Conservation (phyloP, 1,140 invertebrate species). For the Limonius californicus region DNA sequence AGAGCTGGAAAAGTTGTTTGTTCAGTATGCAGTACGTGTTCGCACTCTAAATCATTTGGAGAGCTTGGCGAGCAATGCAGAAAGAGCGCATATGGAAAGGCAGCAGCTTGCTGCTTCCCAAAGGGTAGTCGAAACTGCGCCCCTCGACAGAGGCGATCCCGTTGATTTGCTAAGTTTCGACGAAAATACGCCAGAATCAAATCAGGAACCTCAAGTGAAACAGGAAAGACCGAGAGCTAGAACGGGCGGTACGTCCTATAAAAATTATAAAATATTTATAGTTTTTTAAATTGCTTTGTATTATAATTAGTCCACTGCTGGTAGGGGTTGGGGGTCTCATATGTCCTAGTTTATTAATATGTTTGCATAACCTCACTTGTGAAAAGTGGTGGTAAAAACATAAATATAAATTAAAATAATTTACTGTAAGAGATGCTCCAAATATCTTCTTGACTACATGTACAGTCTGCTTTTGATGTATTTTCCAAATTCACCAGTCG, state of each 20-base stretch:
- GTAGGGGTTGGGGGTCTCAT: no score
- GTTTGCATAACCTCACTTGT: no score
- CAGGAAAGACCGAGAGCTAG: constrained; percentile 40
- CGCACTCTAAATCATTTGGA: constrained; percentile 83
- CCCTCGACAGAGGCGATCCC: constrained; percentile 34
- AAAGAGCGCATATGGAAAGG: constrained; percentile 51
- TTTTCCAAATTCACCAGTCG: no score
- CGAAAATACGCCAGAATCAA: constrained; percentile 20
- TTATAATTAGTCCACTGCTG: no score
- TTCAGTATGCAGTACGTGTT: constrained; percentile 83
- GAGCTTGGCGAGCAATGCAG: constrained; percentile 66
- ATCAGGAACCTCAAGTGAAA: constrained; percentile 28
- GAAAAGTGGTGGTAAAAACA: no score
- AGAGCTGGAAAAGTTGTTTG: constrained; percentile 81
- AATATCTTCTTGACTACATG: no score
- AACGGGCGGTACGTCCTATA: constrained; percentile 42
- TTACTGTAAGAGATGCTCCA: no score
- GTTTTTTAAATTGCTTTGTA: no score
- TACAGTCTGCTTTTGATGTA: no score
- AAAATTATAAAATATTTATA: neutral
- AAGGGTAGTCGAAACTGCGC: constrained; percentile 34
- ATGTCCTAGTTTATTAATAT: no score
- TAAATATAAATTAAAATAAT: no score
- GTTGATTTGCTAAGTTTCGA: constrained; percentile 30
- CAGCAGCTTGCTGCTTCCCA: constrained; percentile 36